Evolutionary conservation across 1,140 invertebrate species (phyloP), one percentile per base, ranked within the genome.

Genomic region (Anastrepha obliqua): DNA sequence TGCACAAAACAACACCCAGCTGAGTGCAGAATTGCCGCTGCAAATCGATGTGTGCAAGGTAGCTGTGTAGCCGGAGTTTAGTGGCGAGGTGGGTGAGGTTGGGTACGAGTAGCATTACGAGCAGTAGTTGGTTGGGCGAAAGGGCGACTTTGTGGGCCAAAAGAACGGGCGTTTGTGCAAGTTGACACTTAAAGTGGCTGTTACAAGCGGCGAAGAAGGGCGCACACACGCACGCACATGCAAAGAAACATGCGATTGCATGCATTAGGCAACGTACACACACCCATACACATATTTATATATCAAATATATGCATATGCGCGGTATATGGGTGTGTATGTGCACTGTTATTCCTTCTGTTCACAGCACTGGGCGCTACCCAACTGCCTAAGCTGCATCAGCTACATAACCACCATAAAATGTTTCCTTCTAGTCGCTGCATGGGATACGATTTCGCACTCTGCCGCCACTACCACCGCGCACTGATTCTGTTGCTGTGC

Each of bases 1-100:
- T 81, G 74, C 74, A 81, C 74, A 81, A 51, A 81, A 81, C 74
- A 81, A 81, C 74, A 81, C 74, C 74, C 74, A 81, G 74, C 47
- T 81, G 47, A 55, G 74, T 81, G 74, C 47, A 81, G 74, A 55
- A n/a, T 55, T 81, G 20, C 74, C 74, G 74, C 74, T 81, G 74
- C 44, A 81, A 81, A 81, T 55, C 44, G 74, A 55, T 55, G 44
- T 67, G 7, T n/a, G 15, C 0, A 78, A 20, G 20, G n/a, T n/a
- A 9, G 70, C 8, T 74, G 42, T 3, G 17, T 15, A 51, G 44
- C 44, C 29, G 29, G 29, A 29, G 29, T 29, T 29, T 29, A 74
- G 70, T 62, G 42, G 11, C 65, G 15, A 70, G 7, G 47, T 3
- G 47, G 8, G 8, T 44, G 60, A 8, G 64, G n/a, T 67, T 67